These are phyloP conservation scores for Syngnathus acus DNA, from an alignment of 2,797 vertebrate species.

Conservation along the genomic window DNA sequence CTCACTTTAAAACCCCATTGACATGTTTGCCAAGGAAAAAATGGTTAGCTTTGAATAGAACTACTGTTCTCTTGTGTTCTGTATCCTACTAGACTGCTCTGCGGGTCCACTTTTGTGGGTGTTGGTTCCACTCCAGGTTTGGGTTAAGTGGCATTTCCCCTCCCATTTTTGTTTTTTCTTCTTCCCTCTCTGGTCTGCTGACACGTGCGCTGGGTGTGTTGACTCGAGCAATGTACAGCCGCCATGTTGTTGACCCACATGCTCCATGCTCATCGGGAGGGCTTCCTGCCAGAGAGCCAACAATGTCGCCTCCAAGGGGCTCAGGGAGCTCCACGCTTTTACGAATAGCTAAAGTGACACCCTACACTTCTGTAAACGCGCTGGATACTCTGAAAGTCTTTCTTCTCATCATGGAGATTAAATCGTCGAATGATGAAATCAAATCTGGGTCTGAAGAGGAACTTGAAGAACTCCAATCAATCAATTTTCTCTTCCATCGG, in stretches of 20 bases:
- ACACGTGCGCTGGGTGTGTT: constrained; percentile 31
- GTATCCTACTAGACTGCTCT: constrained; percentile 37
- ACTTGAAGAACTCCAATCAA: too few species aligned
- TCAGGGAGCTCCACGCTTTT: constrained; percentile 36
- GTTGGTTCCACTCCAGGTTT: constrained; percentile 59
- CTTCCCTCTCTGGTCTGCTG: constrained; percentile 41
- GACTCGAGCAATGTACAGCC: constrained; percentile 28
- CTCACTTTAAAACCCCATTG: constrained; percentile 54
- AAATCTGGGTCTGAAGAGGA: not conserved
- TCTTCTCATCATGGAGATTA: constrained; percentile 50
- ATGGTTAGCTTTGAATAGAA: constrained; percentile 65
- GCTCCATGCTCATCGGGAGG: constrained; percentile 3
- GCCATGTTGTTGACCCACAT: constrained; percentile 28
- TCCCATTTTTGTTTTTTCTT: constrained; percentile 6
- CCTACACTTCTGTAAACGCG: constrained; percentile 45
- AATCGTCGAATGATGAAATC: too few species aligned
- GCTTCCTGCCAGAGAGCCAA: constrained; percentile 17
- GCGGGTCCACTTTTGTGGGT: constrained; percentile 49
- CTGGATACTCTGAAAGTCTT: constrained; percentile 42
- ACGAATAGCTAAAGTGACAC: constrained; percentile 56
- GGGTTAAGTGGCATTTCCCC: constrained; percentile 47
- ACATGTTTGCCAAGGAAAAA: constrained; percentile 54
- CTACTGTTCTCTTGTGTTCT: constrained; percentile 62
- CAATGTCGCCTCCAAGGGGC: constrained; percentile 22
- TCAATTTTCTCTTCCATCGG: too few species aligned